Conservation (phyloP, 2,888 invertebrate genomes). For the Patella caerulea region DNA sequence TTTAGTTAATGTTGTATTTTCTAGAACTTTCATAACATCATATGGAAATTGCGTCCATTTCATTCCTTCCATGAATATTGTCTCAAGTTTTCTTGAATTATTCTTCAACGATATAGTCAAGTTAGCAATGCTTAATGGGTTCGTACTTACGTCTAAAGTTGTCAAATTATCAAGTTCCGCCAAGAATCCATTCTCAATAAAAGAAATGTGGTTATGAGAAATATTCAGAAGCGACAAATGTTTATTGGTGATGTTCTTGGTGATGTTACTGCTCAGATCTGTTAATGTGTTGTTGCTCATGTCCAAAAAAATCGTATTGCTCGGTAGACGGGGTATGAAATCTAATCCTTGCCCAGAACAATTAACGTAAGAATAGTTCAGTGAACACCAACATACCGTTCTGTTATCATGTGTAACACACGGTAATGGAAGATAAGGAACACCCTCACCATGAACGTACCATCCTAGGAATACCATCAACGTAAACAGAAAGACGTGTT, state of each 20-base stretch:
- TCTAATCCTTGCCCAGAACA: background rate
- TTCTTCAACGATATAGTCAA: background rate
- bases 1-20: background rate
- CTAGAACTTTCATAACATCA: background rate
- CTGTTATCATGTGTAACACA: no score
- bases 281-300: background rate
- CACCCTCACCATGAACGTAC: no score
- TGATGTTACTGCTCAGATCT: background rate
- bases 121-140: background rate
- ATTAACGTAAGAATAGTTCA: background rate
- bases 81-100: background rate
- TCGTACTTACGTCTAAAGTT: background rate
- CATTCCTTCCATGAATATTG: background rate
- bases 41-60: background rate
- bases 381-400: background rate
- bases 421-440: no score
- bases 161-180: background rate
- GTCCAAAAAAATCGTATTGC: background rate
- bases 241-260: background rate
- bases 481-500: no score
- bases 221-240: background rate
- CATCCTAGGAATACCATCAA: no score
- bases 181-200: background rate
- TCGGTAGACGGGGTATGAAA: background rate
- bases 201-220: background rate